phyloP scores from a whole-genome alignment of 2,797 vertebrate species.

The Esox lucius region DNA sequence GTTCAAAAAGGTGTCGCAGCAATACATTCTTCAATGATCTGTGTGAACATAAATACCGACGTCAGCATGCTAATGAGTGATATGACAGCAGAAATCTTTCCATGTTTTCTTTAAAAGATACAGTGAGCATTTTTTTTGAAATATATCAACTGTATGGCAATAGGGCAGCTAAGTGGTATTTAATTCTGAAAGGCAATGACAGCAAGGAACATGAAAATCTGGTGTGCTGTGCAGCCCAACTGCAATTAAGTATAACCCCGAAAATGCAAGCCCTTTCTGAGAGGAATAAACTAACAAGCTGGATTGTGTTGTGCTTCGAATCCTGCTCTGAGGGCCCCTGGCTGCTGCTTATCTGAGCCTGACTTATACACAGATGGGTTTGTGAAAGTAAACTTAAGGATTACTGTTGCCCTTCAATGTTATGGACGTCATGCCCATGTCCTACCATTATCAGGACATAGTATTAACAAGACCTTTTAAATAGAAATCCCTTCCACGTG shows the following conservation, averaged over 20 bases:
- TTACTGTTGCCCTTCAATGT: neutral
- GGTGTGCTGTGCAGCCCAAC: neutral
- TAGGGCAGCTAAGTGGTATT: neutral
- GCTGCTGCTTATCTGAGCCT: neutral
- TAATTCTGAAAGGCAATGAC: neutral
- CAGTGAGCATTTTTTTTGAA: neutral
- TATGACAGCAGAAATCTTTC: constrained; percentile 13
- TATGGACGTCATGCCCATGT: neutral
- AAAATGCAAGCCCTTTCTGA: neutral
- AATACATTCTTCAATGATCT: neutral
- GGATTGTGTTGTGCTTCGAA: neutral
- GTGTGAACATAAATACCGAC: constrained; percentile 35
- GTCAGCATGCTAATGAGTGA: constrained; percentile 47
- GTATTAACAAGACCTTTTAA: no score
- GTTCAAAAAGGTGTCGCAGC: neutral
- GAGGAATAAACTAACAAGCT: neutral
- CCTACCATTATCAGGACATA: neutral
- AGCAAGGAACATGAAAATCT: neutral
- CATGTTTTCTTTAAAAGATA: constrained; percentile 19
- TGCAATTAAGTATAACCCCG: neutral
- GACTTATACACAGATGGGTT: neutral
- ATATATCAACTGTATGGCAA: neutral
- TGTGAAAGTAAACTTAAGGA: neutral
- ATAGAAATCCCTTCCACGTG: neutral
- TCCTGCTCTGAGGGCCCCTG: neutral